Conservation (phyloP, 1,140 invertebrate genomes). For the Coelopa frigida region DNA sequence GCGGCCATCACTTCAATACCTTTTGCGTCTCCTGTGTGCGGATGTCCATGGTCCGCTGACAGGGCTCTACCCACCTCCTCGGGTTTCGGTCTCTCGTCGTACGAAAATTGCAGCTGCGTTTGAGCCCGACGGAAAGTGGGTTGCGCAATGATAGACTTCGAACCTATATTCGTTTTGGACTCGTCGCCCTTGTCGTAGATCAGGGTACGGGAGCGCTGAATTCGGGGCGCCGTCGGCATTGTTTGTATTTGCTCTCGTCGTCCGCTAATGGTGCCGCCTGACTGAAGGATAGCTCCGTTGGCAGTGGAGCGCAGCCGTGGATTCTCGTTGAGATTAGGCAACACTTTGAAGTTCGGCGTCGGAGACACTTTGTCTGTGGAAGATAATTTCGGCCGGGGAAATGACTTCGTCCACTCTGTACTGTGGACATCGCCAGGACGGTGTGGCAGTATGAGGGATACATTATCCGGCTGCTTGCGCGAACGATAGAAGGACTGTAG, state of each 20-base stretch:
- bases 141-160: not conserved
- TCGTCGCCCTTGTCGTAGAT: conserved; percentile 11
- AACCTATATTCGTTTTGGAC: not conserved
- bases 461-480: too few species aligned
- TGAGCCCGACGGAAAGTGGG: conserved; percentile 20
- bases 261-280: conserved; percentile 69
- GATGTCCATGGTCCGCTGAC: too few species aligned
- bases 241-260: too few species aligned
- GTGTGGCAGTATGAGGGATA: too few species aligned
- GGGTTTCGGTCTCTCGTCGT: not conserved
- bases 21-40: too few species aligned
- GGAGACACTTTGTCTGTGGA: too few species aligned
- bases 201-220: conserved; percentile 19
- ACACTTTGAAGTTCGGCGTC: conserved; percentile 50
- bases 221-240: conserved; percentile 1
- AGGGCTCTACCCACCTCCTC: too few species aligned
- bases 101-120: conserved; percentile 16
- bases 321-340: conserved; percentile 54
- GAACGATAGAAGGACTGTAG: too few species aligned
- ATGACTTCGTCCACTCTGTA: too few species aligned
- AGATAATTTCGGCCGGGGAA: too few species aligned
- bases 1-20: too few species aligned
- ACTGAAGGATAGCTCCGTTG: conserved; percentile 70
- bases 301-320: conserved; percentile 62
- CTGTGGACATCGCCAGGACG: too few species aligned